A percentile compares a stretch with the other conserved stretches of the same genome.
Conservation (phyloP, 1,140 invertebrate species). For the Rhopalosiphum maidis region DNA sequence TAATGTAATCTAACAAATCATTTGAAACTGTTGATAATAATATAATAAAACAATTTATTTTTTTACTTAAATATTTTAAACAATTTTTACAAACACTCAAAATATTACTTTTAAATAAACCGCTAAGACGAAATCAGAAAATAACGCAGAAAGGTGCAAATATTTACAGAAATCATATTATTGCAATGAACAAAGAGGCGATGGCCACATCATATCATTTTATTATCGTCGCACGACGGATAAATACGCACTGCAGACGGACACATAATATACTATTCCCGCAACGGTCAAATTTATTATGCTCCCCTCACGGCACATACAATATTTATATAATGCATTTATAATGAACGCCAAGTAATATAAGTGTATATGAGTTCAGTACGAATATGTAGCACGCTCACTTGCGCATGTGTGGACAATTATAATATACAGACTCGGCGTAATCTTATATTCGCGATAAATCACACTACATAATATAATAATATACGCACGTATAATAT, state of each 20-base stretch:
- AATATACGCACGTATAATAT: neutral
- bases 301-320: neutral
- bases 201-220: too few species aligned
- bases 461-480: neutral
- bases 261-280: neutral
- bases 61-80: too few species aligned
- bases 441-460: constrained; percentile 7
- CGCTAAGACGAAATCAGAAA: too few species aligned
- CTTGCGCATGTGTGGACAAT: neutral
- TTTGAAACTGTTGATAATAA: too few species aligned
- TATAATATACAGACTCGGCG: neutral
- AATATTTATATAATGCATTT: neutral
- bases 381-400: neutral
- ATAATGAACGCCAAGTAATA: neutral
- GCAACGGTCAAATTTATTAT: neutral
- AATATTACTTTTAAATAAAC: too few species aligned
- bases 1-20: too few species aligned
- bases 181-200: too few species aligned
- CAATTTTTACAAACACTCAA: too few species aligned
- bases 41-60: too few species aligned
- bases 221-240: neutral
- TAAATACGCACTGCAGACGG: neutral
- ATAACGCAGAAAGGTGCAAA: too few species aligned
- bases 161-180: too few species aligned
- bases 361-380: neutral